phyloP scores from a whole-genome alignment of 2,113 vertebrate genomes.

The Rhabdornis inornatus region DNA sequence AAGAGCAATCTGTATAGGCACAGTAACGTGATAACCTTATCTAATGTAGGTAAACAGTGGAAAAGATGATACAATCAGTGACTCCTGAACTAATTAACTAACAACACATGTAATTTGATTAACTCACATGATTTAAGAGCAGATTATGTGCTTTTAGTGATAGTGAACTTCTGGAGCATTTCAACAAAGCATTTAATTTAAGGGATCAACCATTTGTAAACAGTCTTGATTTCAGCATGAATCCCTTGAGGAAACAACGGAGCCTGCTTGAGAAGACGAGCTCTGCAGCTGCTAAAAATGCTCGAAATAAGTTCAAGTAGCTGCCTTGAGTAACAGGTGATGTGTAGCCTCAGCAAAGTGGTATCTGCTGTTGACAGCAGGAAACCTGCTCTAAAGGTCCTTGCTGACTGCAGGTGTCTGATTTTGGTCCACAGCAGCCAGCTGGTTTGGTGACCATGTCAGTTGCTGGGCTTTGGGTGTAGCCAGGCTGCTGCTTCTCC shows the following conservation, averaged over 20 bases:
- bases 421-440: background rate
- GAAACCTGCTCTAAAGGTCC: background rate
- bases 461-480: fast-evolving
- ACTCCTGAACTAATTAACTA: constrained; percentile 70
- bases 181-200: background rate
- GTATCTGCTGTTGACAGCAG: fast-evolving
- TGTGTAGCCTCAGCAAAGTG: background rate
- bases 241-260: background rate
- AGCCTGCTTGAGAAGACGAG: background rate
- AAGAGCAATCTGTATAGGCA: background rate
- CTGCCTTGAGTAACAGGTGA: background rate
- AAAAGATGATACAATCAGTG: constrained; percentile 32
- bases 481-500: background rate
- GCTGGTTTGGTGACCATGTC: fast-evolving
- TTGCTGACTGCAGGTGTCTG: background rate
- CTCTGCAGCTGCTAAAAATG: background rate
- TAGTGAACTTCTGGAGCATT: constrained; percentile 27
- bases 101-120: constrained; percentile 74
- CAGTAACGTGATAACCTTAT: background rate
- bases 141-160: constrained; percentile 52
- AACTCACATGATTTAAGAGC: constrained; percentile 64
- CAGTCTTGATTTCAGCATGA: background rate
- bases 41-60: constrained; percentile 19
- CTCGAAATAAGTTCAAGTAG: background rate
- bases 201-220: constrained; percentile 24